Conservation (phyloP, 2,797 vertebrate genomes). For the Phoxinus dragarum region DNA sequence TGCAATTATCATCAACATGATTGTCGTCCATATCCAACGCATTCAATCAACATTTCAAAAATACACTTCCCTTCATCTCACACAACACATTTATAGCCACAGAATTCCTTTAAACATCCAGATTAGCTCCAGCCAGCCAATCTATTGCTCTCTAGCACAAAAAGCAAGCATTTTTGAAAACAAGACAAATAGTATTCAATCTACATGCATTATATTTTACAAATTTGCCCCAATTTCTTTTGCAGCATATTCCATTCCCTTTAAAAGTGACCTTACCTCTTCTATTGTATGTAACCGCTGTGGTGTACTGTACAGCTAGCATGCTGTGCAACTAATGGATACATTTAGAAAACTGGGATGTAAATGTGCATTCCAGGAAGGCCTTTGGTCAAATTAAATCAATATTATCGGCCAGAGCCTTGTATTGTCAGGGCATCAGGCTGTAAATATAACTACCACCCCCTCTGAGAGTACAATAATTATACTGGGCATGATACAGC, state of each 20-base stretch:
- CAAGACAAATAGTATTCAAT: background rate
- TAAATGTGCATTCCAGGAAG: conserved; percentile 38
- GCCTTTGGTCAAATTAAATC: conserved; percentile 41
- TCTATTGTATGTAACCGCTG: conserved; percentile 1
- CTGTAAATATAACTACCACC: conserved; percentile 24
- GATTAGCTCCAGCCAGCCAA: background rate
- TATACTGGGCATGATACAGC: background rate
- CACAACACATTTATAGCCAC: background rate
- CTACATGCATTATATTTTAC: background rate
- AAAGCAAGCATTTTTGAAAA: background rate
- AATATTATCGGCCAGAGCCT: conserved; percentile 52
- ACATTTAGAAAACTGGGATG: conserved; percentile 17
- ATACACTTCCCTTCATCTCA: background rate
- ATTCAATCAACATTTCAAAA: background rate
- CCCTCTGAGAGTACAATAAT: conserved; percentile 10
- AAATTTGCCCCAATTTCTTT: background rate
- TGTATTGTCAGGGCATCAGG: conserved; percentile 12
- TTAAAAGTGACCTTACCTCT: conserved; percentile 36
- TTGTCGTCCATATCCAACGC: background rate
- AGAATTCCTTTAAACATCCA: background rate
- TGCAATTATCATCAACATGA: background rate
- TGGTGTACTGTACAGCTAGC: conserved; percentile 10
- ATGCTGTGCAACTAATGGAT: conserved; percentile 38
- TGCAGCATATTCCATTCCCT: background rate
- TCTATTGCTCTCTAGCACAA: background rate